Conservation (phyloP, 2,888 invertebrate species). For the Nasonia oneida region DNA sequence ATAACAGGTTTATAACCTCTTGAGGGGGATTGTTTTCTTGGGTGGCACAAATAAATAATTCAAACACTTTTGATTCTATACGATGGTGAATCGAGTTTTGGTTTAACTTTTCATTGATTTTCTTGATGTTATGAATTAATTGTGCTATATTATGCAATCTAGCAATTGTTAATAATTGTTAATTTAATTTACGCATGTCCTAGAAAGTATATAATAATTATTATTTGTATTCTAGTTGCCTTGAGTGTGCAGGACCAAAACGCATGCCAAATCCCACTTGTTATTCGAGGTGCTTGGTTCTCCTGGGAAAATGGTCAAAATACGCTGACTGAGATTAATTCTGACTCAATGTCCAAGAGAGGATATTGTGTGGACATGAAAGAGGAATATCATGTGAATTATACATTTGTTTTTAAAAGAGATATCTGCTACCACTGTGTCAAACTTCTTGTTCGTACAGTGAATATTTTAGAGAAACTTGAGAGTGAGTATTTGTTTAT, state of each 20-base stretch:
- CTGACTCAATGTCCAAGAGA: conserved; percentile 87
- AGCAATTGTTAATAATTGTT: background rate
- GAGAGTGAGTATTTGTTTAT: conserved; percentile 84
- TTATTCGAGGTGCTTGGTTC: conserved; percentile 93
- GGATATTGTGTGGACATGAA: conserved; percentile 87
- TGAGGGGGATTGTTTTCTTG: background rate
- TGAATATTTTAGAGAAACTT: conserved; percentile 93
- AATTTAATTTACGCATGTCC: background rate
- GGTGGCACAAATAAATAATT: background rate
- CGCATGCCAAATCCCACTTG: conserved; percentile 87
- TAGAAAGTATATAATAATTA: background rate
- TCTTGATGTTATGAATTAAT: background rate
- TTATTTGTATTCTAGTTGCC: conserved; percentile 32
- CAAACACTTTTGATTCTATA: background rate
- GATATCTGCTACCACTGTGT: conserved; percentile 91
- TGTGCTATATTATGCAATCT: background rate
- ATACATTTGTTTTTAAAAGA: conserved; percentile 89
- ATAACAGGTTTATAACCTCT: conserved; percentile 25
- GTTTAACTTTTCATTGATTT: background rate
- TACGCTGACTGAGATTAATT: conserved; percentile 91
- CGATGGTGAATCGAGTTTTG: background rate
- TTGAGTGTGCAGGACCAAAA: conserved; percentile 44
- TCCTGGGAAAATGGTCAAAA: conserved; percentile 93
- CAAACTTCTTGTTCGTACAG: conserved; percentile 90
- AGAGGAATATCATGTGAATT: conserved; percentile 89